Evolutionary conservation across 2,113 vertebrate species (phyloP), one percentile per base, ranked within the genome.

Genomic region (Copsychus sechellarum): DNA sequence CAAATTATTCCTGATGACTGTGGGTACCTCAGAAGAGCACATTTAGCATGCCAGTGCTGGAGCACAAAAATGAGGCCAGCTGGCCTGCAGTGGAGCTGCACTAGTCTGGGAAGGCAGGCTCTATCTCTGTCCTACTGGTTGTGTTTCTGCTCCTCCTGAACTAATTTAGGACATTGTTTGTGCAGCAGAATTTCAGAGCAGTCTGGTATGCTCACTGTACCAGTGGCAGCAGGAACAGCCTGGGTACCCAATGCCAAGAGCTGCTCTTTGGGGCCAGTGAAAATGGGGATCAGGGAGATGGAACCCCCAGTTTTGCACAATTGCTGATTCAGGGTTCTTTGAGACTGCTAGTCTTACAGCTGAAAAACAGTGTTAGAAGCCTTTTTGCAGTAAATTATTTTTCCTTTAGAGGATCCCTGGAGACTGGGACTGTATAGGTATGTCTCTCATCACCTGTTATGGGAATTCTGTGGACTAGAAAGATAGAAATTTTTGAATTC

Each of bases 381-480:
- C 16, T 87, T 93, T 56, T 50, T 85, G 33, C 53, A 77, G 45
- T 56, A 34, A 85, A 28, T 71, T 79, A 17, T 61, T 80, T 92
- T 82, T 42, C 50, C 33, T 93, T 71, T 64, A 29, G 45, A 80
- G 29, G 18, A 38, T 89, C 86, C 60, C 60, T 36, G 48, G 84
- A 88, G 83, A 19, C 40, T 18, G n/a, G 70, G 40, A 14, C 51
- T 82, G 48, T 66, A 40, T 33, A 61, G 86, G 38, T 36, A 31
- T 36, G 71, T 80, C 86, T 90, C 15, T 90, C 88, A 78, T 86
- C 82, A 70, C 70, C 81, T 43, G 3, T 24, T 54, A 29, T 47
- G 78, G 81, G 88, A 93, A 71, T 93, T 92, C 48, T 88, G 51
- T 83, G 93, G 88, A 89, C 70, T 58, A 71, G 66, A 54, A 88